These are phyloP conservation scores for Pinctada fucata DNA, from an alignment of 2,888 invertebrate species.

Conservation along the genomic window DNA sequence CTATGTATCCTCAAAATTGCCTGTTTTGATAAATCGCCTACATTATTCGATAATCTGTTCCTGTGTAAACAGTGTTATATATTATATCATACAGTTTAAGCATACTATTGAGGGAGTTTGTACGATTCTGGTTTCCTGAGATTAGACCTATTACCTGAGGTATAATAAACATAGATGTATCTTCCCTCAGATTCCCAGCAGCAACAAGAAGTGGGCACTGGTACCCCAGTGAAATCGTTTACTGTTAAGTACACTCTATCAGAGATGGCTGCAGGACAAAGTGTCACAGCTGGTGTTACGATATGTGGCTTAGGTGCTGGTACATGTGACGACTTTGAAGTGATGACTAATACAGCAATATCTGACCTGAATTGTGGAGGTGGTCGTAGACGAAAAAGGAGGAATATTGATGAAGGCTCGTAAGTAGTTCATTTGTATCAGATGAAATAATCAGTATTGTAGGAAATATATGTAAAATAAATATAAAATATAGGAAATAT, in stretches of 20 bases:
- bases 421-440: not conserved
- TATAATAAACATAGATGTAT: too few species aligned
- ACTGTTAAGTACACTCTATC: constrained; percentile 18
- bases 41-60: too few species aligned
- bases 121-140: too few species aligned
- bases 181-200: not conserved
- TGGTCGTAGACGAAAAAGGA: not conserved
- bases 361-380: not conserved
- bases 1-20: too few species aligned
- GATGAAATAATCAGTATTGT: not conserved
- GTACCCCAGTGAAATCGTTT: not conserved
- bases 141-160: too few species aligned
- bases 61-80: too few species aligned
- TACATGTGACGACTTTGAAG: not conserved
- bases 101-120: too few species aligned
- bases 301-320: not conserved
- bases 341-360: not conserved
- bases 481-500: too few species aligned
- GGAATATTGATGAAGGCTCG: too few species aligned
- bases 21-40: too few species aligned
- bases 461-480: too few species aligned
- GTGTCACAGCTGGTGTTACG: not conserved
- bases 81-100: too few species aligned
- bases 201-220: not conserved
- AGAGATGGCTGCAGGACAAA: constrained; percentile 8